phyloP scores from a whole-genome alignment of 2,797 vertebrate species.

The Labroides dimidiatus region DNA sequence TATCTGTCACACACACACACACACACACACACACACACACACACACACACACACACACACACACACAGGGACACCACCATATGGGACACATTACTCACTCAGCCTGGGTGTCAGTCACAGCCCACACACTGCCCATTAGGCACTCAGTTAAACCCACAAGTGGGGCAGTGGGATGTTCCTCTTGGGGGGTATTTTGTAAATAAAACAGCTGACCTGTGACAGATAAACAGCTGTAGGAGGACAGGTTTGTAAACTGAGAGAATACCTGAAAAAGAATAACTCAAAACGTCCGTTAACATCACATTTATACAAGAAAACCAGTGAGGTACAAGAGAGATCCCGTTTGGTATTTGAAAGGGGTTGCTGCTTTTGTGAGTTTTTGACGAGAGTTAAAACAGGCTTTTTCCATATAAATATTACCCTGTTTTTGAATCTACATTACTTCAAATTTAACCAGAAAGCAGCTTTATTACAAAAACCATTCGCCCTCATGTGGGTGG shows the following conservation, averaged over 20 bases:
- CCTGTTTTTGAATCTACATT: too few relatives aligned
- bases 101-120: constrained; percentile 38
- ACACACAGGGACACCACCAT: constrained; percentile 18
- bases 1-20: neutral
- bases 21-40: constrained; percentile 7
- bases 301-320: constrained; percentile 18
- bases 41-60: neutral
- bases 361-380: too few relatives aligned
- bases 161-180: neutral
- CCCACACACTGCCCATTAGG: constrained; percentile 27
- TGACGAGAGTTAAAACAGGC: too few relatives aligned
- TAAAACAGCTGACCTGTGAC: constrained; percentile 37
- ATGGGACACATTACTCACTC: constrained; percentile 50
- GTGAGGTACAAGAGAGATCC: neutral
- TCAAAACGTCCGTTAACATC: constrained; percentile 4
- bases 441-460: too few relatives aligned
- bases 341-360: too few relatives aligned
- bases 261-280: constrained; percentile 13
- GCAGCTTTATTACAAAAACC: too few relatives aligned
- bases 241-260: neutral
- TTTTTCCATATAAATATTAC: too few relatives aligned
- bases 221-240: constrained; percentile 12
- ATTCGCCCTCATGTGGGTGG: too few relatives aligned
- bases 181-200: constrained; percentile 5
- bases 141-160: constrained; percentile 29